Evolutionary conservation across 2,888 invertebrate species (phyloP).

Genomic region (Conchocele bisecta): DNA sequence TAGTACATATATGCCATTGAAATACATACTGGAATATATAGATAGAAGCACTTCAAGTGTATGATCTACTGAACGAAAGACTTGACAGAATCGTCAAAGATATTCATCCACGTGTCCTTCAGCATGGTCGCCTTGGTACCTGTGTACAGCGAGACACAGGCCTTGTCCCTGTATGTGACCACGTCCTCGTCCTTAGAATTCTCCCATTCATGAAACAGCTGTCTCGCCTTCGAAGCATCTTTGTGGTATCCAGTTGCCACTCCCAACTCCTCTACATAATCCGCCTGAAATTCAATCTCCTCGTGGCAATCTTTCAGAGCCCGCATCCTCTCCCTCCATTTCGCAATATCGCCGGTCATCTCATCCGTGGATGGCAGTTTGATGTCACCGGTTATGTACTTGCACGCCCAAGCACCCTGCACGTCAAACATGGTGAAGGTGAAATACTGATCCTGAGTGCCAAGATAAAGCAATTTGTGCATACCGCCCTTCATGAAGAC

Average conservation of each 20-base stretch:
- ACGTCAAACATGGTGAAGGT: slow-evolving; percentile 53
- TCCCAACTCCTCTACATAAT: slow-evolving; percentile 34
- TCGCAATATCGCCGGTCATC: slow-evolving; percentile 24
- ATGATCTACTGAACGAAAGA: no score
- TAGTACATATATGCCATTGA: no score
- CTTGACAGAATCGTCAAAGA: slow-evolving; percentile 54
- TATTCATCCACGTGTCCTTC: slow-evolving; percentile 31
- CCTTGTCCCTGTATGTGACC: slow-evolving; percentile 39
- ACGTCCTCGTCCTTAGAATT: slow-evolving; percentile 31
- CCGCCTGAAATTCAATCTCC: slow-evolving; percentile 47
- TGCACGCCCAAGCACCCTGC: slow-evolving; percentile 42
- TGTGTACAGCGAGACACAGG: slow-evolving; percentile 33
- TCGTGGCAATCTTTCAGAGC: slow-evolving; percentile 19
- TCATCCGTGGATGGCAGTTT: not conserved
- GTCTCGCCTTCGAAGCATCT: not conserved
- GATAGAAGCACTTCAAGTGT: no score
- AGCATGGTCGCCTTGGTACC: slow-evolving; percentile 18
- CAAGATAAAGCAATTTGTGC: slow-evolving; percentile 45
- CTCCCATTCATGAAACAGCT: slow-evolving; percentile 35
- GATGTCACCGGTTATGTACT: slow-evolving; percentile 20
- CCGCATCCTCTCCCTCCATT: slow-evolving; percentile 29
- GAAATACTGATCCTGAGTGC: slow-evolving; percentile 49
- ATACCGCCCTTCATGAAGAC: slow-evolving; percentile 36
- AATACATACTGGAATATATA: no score
- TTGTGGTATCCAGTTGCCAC: slow-evolving; percentile 22